These are phyloP conservation scores for Cecropterus lyciades DNA, from an alignment of 1,140 invertebrate genomes.

Conservation along the genomic window DNA sequence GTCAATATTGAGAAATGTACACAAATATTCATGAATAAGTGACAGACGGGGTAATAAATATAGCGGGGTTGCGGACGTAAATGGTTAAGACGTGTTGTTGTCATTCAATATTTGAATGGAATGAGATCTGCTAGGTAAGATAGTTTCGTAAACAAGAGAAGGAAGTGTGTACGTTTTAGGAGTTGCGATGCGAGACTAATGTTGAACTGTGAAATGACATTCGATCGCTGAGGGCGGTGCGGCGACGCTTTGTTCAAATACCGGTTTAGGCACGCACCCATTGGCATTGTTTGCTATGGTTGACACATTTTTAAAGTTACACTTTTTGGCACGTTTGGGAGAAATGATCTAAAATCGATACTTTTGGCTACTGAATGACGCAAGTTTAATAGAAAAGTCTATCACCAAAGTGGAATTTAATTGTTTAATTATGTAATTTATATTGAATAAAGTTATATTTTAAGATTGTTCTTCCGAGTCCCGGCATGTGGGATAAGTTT, in stretches of 20 bases:
- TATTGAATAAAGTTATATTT: too few species aligned
- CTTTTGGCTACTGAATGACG: too few species aligned
- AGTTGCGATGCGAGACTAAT: slow-evolving; percentile 62
- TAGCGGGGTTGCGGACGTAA: slow-evolving; percentile 37
- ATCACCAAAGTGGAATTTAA: too few species aligned
- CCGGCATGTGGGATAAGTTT: too few species aligned
- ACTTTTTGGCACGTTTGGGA: too few species aligned
- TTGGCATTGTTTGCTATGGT: slow-evolving; percentile 43
- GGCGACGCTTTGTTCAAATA: slow-evolving; percentile 72
- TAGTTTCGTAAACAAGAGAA: slow-evolving; percentile 46
- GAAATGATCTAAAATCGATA: too few species aligned
- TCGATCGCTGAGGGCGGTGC: slow-evolving; percentile 61
- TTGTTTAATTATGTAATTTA: too few species aligned
- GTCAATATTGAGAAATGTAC: slow-evolving; percentile 44
- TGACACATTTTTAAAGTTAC: slow-evolving; percentile 15
- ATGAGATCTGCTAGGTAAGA: slow-evolving; percentile 22
- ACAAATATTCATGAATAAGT: slow-evolving; percentile 53
- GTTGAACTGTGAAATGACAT: slow-evolving; percentile 67
- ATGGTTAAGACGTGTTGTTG: slow-evolving; percentile 37
- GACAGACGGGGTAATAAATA: slow-evolving; percentile 42
- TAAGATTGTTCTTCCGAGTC: too few species aligned
- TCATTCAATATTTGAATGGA: slow-evolving; percentile 39
- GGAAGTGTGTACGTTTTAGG: slow-evolving; percentile 44
- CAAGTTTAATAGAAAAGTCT: too few species aligned
- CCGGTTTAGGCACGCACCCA: slow-evolving; percentile 48